Conservation (phyloP, 1,140 invertebrate genomes). For the Archegozetes longisetosus region DNA sequence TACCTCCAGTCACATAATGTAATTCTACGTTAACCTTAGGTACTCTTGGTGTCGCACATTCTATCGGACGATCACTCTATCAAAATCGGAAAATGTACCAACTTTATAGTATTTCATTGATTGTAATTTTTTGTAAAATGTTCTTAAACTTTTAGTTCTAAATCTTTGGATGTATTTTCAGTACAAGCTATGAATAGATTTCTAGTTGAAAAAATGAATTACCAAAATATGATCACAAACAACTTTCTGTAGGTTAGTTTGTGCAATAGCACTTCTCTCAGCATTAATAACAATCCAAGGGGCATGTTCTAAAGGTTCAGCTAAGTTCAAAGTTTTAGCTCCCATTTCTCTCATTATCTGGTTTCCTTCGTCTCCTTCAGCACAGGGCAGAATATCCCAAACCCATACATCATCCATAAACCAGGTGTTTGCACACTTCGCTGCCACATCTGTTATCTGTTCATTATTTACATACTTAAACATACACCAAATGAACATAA, state of each 20-base stretch:
- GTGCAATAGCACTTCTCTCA: neutral
- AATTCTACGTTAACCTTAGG: conserved; percentile 12
- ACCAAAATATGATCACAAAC: conserved; percentile 7
- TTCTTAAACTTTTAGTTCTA: no score
- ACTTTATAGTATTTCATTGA: no score
- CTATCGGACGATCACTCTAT: conserved; percentile 2
- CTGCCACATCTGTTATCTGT: neutral
- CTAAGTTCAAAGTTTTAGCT: neutral
- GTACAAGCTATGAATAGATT: no score
- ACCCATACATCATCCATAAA: conserved; percentile 3
- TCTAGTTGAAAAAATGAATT: no score
- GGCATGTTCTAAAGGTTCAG: conserved; percentile 6
- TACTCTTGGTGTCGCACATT: neutral
- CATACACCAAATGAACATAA: conserved; percentile 13
- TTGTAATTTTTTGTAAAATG: no score
- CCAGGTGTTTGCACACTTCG: conserved; percentile 11
- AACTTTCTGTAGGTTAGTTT: conserved; percentile 3
- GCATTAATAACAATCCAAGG: conserved; percentile 17
- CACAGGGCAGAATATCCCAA: conserved; percentile 9
- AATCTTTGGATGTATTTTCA: no score
- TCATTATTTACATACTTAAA: conserved; percentile 13
- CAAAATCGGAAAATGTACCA: no score
- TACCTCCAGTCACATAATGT: conserved; percentile 9
- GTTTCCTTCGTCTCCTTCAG: neutral
- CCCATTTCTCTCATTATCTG: conserved; percentile 5